Conservation (phyloP, 1,140 invertebrate species). For the Psix sp. region DNA sequence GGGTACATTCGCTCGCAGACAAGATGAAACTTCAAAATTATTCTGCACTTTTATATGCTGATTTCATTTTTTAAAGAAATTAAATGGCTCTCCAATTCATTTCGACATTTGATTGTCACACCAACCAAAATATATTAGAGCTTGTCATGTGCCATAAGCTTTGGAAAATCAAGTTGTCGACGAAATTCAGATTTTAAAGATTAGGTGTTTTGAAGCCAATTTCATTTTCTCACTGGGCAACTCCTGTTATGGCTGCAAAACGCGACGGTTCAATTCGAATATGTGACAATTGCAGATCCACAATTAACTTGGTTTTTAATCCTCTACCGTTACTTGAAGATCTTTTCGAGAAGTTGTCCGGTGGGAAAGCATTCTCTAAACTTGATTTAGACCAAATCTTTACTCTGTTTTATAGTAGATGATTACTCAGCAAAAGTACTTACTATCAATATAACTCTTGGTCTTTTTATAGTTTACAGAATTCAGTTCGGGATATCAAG, state of each 20-base stretch:
- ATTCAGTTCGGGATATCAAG: constrained; percentile 75
- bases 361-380: constrained; percentile 63
- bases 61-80: not conserved
- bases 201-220: constrained; percentile 20
- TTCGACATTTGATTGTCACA: not conserved
- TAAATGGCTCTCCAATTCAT: constrained; percentile 3
- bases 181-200: not conserved
- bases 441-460: too few species aligned
- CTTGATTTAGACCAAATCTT: too few species aligned
- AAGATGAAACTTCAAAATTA: not conserved
- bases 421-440: too few species aligned
- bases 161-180: not conserved
- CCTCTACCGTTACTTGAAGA: constrained; percentile 65
- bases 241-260: constrained; percentile 24
- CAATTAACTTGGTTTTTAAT: constrained; percentile 66
- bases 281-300: constrained; percentile 70
- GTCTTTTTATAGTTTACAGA: too few species aligned
- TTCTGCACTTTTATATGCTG: not conserved
- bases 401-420: too few species aligned
- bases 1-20: not conserved
- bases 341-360: constrained; percentile 64
- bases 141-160: constrained; percentile 3
- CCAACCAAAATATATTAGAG: not conserved
- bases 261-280: constrained; percentile 16
- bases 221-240: constrained; percentile 38